Evolutionary conservation across 2,113 vertebrate genomes (phyloP), one percentile per base, ranked within the genome.

Genomic region (Cervus canadensis): DNA sequence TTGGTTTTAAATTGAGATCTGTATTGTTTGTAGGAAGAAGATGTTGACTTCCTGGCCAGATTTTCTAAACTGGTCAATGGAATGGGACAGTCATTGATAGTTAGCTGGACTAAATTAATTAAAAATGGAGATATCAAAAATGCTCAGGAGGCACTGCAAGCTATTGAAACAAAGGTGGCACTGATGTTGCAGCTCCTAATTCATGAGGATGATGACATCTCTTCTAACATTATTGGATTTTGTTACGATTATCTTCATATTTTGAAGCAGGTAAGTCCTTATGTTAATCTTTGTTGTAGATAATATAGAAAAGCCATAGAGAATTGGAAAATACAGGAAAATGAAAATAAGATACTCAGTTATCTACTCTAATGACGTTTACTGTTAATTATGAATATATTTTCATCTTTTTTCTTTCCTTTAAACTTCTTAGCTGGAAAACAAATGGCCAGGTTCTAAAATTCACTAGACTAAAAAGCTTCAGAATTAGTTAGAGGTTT

Each of bases 241-340:
- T 99, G 99, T 98, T 99, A 99, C 0, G 99, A 99, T 94, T 99
- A 99, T 98, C 99, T 99, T 98, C 99, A 99, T 90, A 99, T 99
- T 91, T 99, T 99, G 95, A 99, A 99, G 98, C 99, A 99, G 99
- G 99, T 99, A 98, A 98, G 91, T 95, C 84, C 21, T 90, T 88
- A 0, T 50, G 95, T 94, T 92, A 59, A 64, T 95, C 64, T 52
- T 90, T 95, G 93, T 95, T 56, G 33, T 89, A 60, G 64, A 33
- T 90, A 94, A 62, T 71, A 50, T 43, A 78, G 36, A 94, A 36
- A 6, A 85, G 25, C 9, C 45, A 82, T 76, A 48, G 36, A 60
- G 50, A 93, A 94, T 40, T 86, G 19, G 60, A 90, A 97, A 96
- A 71, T 52, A 67, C 0, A 62, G 26, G 43, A 74, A 89, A 81